Evolutionary conservation across 2,797 vertebrate species (phyloP).

Genomic region (Enteromius paludinosus): DNA sequence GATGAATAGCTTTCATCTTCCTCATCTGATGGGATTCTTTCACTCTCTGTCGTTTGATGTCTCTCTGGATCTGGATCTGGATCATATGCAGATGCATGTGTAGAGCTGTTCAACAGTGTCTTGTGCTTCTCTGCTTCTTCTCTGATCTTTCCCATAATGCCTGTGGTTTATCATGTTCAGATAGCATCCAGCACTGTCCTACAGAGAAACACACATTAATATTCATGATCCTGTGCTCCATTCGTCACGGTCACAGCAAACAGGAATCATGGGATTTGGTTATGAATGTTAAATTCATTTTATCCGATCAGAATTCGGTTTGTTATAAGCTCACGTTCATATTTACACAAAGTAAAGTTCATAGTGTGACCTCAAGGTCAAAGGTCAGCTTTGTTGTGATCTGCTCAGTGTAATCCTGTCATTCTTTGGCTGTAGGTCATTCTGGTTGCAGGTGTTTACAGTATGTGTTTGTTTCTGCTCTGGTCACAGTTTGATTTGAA

Average conservation of each 20-base stretch:
- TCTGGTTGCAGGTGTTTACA: not conserved
- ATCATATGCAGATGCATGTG: not conserved
- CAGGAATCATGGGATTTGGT: not conserved
- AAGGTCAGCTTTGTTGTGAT: not conserved
- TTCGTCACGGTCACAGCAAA: not conserved
- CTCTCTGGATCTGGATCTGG: not conserved
- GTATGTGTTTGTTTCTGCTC: conserved; percentile 7
- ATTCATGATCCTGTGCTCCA: not conserved
- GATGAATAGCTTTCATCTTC: conserved; percentile 58
- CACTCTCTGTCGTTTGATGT: conserved; percentile 9
- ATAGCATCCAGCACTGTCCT: not conserved
- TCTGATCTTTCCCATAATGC: not conserved
- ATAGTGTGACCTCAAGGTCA: not conserved
- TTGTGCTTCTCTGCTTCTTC: not conserved
- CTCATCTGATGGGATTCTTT: conserved; percentile 31
- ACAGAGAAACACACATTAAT: not conserved
- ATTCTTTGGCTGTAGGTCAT: not conserved
- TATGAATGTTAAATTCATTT: not conserved
- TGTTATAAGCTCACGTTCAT: not conserved
- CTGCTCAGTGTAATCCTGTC: not conserved
- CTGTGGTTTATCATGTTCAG: not conserved
- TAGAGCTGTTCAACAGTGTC: no score
- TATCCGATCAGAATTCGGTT: not conserved
- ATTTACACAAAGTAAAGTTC: not conserved
- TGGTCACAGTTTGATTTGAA: conserved; percentile 80